Conservation (phyloP, 2,113 vertebrate genomes). For the Platysternon megacephalum region DNA sequence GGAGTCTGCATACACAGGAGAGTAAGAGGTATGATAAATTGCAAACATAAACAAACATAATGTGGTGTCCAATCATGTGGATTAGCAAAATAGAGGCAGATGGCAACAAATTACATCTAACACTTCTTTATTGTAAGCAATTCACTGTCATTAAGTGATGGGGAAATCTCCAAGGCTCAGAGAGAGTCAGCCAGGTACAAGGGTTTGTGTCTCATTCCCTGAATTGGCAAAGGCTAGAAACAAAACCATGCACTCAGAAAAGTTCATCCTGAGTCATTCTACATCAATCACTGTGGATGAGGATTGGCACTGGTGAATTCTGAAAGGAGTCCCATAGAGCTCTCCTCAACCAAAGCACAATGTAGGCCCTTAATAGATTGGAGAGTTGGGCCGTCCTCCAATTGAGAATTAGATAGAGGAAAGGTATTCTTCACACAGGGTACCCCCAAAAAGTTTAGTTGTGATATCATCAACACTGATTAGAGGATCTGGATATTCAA, state of each 20-base stretch:
- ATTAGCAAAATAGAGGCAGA: background rate
- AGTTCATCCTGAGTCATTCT: background rate
- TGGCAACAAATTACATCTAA: fast-evolving
- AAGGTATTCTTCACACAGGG: background rate
- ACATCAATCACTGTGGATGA: background rate
- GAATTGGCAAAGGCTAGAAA: background rate
- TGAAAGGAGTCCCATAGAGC: background rate
- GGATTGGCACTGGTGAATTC: background rate
- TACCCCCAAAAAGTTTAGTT: background rate
- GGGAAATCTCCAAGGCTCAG: background rate
- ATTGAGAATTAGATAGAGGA: background rate
- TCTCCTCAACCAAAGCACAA: background rate
- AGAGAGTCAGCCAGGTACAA: background rate
- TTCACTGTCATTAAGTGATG: background rate
- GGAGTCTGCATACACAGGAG: background rate
- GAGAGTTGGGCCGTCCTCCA: background rate
- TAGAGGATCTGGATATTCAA: background rate
- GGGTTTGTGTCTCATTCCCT: background rate
- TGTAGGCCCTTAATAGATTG: background rate
- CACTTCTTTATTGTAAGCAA: background rate
- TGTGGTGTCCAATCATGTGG: fast-evolving
- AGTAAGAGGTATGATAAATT: background rate
- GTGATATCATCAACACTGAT: background rate
- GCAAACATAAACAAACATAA: background rate
- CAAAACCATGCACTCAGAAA: background rate